Conservation (phyloP, 2,888 invertebrate species). For the Caenorhabditis plicata region DNA sequence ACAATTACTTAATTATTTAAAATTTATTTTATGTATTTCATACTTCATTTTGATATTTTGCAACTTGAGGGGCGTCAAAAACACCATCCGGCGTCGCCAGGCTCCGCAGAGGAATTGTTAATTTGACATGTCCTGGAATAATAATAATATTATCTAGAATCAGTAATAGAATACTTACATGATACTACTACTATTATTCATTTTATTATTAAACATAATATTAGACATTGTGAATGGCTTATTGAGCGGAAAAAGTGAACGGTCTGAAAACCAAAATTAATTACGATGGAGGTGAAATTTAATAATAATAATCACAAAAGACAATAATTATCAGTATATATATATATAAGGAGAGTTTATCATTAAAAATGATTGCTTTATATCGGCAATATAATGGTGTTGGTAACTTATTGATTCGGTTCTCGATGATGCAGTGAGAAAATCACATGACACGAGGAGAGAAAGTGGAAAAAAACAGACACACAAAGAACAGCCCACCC, state of each 20-base stretch:
- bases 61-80: constrained; percentile 47
- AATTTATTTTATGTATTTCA: background rate
- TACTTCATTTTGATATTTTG: background rate
- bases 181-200: constrained; percentile 1
- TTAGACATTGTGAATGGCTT: constrained; percentile 20
- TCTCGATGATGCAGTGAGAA: too few relatives aligned
- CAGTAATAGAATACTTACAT: background rate
- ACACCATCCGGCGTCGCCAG: constrained; percentile 47
- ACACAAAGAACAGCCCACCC: too few relatives aligned
- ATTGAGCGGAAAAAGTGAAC: background rate
- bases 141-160: background rate
- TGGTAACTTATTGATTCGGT: background rate
- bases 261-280: constrained; percentile 9
- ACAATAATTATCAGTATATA: too few relatives aligned
- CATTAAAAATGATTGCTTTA: too few relatives aligned
- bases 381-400: background rate
- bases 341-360: too few relatives aligned
- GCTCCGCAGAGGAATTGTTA: constrained; percentile 19
- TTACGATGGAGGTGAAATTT: too few relatives aligned
- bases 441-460: too few relatives aligned
- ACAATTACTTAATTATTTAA: background rate
- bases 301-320: too few relatives aligned
- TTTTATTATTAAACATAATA: constrained; percentile 21
- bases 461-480: too few relatives aligned
- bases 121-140: background rate